Base-by-base conservation (phyloP, 2,113 vertebrate species). In the Grallaria varia region DNA sequence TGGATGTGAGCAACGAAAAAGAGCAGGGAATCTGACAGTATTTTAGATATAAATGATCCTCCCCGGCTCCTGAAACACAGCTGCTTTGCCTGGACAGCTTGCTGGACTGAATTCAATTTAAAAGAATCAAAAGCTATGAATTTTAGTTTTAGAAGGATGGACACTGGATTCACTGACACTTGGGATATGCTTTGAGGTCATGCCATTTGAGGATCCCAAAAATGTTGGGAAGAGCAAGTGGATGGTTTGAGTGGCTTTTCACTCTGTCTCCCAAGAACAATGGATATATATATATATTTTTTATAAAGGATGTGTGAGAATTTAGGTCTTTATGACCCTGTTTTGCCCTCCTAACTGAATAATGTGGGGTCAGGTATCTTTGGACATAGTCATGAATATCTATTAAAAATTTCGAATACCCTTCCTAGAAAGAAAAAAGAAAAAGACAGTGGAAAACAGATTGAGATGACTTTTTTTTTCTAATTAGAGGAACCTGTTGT, bases 401-500 rank as follows among this genome's bases (percentile, higher is more conserved):
- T 23, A 14, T 31, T 66, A 72, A 55, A 84, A 50, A 14, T 60
- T n/a, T 66, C 33, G 55, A 60, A n/a, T 60, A 9, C 3, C 3
- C 2, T 82, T 93, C 84, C 44, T 62, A 15, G 82, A 71, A 75
- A 64, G 16, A 30, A 33, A 22, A 4, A 33, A 23, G 21, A 39
- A 25, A 28, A 53, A 25, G 1, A 2, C 64, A 33, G 24, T 63
- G 30, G 50, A 50, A 78, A 87, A 44, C 73, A 77, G 66, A 67
- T 86, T 75, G 93, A 87, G 85, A 50, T 67, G 22, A 45, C 11
- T 49, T 45, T 77, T 42, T 49, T 22, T 69, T 55, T 74, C 81
- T 78, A 92, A 79, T 89, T 87, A 53, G 82, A 85, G 85, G 89
- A 90, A 67, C 35, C 71, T 76, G 66, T 94, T 94, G 53, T 58